These are phyloP conservation scores for Nyctibius bracteatus DNA, from an alignment of 2,113 vertebrate genomes.

Conservation along the genomic window DNA sequence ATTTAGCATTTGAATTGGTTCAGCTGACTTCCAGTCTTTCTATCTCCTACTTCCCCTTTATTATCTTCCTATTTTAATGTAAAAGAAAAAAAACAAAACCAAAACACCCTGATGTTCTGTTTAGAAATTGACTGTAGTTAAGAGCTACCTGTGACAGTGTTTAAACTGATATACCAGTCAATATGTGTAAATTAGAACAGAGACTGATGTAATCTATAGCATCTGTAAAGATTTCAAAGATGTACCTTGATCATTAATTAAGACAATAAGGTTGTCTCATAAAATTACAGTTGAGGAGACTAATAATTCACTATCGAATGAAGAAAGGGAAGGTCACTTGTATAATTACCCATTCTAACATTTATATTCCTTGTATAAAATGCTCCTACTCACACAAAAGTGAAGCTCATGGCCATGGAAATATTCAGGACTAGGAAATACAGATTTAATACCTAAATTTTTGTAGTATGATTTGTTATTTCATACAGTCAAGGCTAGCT, in stretches of 20 bases:
- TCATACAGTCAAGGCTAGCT: not conserved
- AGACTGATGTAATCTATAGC: not conserved
- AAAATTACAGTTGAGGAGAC: conserved; percentile 2
- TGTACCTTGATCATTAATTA: conserved; percentile 12
- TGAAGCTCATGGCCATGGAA: not conserved
- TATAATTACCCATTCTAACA: conserved; percentile 5
- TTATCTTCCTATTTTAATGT: conserved; percentile 16
- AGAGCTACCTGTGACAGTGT: not conserved
- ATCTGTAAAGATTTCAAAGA: conserved; percentile 2
- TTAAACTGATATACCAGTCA: not conserved
- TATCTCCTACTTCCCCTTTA: not conserved
- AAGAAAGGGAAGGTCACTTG: conserved; percentile 23
- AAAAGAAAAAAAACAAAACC: not conserved
- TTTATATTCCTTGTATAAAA: conserved; percentile 1
- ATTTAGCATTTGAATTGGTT: conserved; percentile 25
- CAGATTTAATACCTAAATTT: not conserved
- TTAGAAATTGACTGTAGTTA: not conserved
- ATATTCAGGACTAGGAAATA: not conserved
- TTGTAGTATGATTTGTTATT: not conserved
- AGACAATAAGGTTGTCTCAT: conserved; percentile 12
- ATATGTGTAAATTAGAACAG: not conserved
- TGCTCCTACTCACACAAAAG: not conserved
- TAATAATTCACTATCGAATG: not conserved
- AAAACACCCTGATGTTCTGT: not conserved
- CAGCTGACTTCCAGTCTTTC: not conserved